Evolutionary conservation across 1,140 invertebrate species (phyloP).

Genomic region (Monochamus saltuarius): DNA sequence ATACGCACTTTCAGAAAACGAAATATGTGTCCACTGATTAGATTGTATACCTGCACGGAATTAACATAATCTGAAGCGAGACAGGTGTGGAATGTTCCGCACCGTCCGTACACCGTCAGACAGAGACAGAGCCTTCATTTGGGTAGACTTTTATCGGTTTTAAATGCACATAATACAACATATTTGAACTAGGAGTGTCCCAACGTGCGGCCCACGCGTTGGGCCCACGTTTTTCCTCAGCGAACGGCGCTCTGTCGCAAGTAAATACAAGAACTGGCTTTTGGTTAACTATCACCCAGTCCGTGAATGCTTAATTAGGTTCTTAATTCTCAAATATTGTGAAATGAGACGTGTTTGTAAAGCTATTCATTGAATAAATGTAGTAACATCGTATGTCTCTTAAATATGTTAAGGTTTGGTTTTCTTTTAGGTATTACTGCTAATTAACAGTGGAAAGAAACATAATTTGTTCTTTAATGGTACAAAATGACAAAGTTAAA

Average conservation of each 20-base stretch:
- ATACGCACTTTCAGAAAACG: too few relatives aligned
- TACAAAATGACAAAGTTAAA: too few relatives aligned
- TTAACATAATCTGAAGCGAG: too few relatives aligned
- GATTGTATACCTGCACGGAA: too few relatives aligned
- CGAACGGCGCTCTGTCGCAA: slow-evolving; percentile 30
- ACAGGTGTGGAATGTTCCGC: too few relatives aligned
- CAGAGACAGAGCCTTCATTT: slow-evolving; percentile 26
- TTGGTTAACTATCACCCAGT: slow-evolving; percentile 27
- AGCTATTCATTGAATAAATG: slow-evolving; percentile 2
- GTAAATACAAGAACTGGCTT: slow-evolving; percentile 28
- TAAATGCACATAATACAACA: slow-evolving; percentile 41
- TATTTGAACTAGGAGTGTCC: slow-evolving; percentile 46
- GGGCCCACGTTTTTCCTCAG: slow-evolving; percentile 36
- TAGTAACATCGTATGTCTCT: too few relatives aligned
- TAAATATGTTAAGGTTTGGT: too few relatives aligned
- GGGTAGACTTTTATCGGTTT: slow-evolving; percentile 37
- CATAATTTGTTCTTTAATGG: too few relatives aligned
- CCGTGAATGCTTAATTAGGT: slow-evolving; percentile 41
- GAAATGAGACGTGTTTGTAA: slow-evolving; percentile 15
- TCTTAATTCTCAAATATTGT: slow-evolving; percentile 37
- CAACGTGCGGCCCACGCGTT: slow-evolving; percentile 36
- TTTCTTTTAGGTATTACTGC: too few relatives aligned
- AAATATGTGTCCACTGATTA: too few relatives aligned
- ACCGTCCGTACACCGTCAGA: not conserved
- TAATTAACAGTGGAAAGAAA: too few relatives aligned